Percentiles rank a stretch among this genome's conserved stretches.
phyloP scores from a whole-genome alignment of 2,888 invertebrate genomes.

The Alentia gelatinosa region DNA sequence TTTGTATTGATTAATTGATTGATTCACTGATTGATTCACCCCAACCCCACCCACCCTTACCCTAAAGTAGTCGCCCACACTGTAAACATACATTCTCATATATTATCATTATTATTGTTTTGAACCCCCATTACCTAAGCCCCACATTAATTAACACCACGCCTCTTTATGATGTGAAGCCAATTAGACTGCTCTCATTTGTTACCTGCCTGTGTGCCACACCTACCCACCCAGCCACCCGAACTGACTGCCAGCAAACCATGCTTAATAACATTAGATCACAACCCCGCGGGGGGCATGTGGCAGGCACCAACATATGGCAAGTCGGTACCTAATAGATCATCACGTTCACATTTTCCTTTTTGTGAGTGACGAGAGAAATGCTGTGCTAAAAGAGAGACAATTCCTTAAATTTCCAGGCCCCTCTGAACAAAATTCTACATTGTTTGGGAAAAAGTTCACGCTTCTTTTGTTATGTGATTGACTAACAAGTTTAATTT shows the following conservation, averaged over 20 bases:
- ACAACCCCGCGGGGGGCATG: not conserved
- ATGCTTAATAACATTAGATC: not conserved
- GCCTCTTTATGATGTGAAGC: slow-evolving; percentile 6
- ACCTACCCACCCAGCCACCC: not conserved
- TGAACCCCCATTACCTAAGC: not conserved
- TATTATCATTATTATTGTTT: too few species aligned
- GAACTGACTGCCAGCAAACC: not conserved
- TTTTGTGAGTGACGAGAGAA: too few species aligned
- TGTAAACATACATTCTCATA: too few species aligned
- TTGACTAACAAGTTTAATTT: not conserved
- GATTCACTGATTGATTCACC: not conserved
- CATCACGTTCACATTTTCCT: too few species aligned
- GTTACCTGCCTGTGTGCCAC: slow-evolving; percentile 41
- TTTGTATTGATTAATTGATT: not conserved
- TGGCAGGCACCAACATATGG: not conserved
- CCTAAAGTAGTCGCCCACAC: too few species aligned
- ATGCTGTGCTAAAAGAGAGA: too few species aligned
- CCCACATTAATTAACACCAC: not conserved
- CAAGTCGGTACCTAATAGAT: too few species aligned
- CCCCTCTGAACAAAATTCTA: not conserved
- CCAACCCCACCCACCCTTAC: not conserved
- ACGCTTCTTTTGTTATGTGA: not conserved
- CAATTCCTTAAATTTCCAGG: not conserved
- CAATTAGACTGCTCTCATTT: not conserved
- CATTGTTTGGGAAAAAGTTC: too few species aligned